phyloP scores from a whole-genome alignment of 2,113 vertebrate genomes.

The Ammodytes dubius region DNA sequence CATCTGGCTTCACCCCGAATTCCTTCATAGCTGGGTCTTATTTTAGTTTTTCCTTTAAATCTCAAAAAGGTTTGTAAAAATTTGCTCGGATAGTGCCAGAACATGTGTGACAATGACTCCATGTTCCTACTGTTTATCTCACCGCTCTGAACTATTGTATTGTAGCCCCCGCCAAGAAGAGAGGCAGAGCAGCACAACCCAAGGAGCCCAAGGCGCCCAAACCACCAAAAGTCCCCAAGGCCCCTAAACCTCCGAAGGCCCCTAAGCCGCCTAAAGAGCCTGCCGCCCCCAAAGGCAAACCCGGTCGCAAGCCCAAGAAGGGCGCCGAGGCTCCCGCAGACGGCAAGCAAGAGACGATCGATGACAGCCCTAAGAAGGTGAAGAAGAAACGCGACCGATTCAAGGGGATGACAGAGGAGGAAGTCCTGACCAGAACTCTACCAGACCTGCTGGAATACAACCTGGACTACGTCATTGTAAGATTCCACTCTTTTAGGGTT shows the following conservation, averaged over 20 bases:
- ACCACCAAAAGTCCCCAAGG: conserved; percentile 45
- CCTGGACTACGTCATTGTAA: conserved; percentile 98
- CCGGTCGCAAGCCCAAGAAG: conserved; percentile 82
- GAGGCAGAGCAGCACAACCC: conserved; percentile 87
- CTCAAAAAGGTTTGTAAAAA: no score
- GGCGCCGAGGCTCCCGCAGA: conserved; percentile 77
- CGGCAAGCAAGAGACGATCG: conserved; percentile 97
- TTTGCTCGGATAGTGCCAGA: no score
- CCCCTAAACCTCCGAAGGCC: conserved; percentile 51
- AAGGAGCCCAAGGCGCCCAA: conserved; percentile 73
- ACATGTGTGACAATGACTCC: not conserved
- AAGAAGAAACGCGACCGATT: conserved; percentile 98
- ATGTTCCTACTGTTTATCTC: not conserved
- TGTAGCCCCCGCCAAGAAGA: conserved; percentile 87
- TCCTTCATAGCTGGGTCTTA: no score
- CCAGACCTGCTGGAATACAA: conserved; percentile 96
- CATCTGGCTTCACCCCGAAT: no score
- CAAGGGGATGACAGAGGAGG: conserved; percentile 96
- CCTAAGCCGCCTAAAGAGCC: conserved; percentile 80
- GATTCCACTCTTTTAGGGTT: conserved; percentile 40
- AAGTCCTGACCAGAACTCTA: conserved; percentile 96
- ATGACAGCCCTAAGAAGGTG: conserved; percentile 94
- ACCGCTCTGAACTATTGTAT: not conserved
- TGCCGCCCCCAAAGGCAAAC: conserved; percentile 80
- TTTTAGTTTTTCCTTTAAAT: no score